Evolutionary conservation across 1,140 invertebrate genomes (phyloP).

Genomic region (Neodiprion lecontei): DNA sequence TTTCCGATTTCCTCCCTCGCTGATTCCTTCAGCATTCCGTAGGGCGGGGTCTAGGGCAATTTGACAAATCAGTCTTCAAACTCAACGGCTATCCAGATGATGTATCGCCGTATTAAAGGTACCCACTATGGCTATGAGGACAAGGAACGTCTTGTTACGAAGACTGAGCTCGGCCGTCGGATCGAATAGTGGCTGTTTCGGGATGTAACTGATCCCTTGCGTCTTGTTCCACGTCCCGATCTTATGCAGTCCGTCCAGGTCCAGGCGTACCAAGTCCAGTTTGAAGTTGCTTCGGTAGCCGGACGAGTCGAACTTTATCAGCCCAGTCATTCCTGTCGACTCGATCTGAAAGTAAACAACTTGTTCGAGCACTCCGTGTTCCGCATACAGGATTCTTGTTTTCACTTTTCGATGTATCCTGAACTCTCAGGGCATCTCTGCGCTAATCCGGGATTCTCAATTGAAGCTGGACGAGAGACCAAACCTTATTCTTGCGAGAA

Average conservation of each 20-base stretch:
- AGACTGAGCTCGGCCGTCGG: conserved; percentile 64
- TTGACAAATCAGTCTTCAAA: not conserved
- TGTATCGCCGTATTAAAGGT: not conserved
- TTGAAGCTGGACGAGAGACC: too few species aligned
- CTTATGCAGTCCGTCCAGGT: conserved; percentile 69
- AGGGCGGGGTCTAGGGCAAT: conserved; percentile 75
- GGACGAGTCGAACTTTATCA: conserved; percentile 83
- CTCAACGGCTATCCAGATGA: conserved; percentile 25
- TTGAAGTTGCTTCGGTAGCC: conserved; percentile 83
- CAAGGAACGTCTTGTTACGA: conserved; percentile 83
- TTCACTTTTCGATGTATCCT: too few species aligned
- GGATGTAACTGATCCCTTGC: conserved; percentile 57
- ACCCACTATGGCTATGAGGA: conserved; percentile 85
- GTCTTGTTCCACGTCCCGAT: conserved; percentile 78
- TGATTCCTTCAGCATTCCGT: conserved; percentile 84
- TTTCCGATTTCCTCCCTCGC: conserved; percentile 76
- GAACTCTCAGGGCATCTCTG: too few species aligned
- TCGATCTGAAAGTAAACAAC: conserved; percentile 61
- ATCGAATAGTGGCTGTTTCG: conserved; percentile 52
- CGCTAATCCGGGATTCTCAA: too few species aligned
- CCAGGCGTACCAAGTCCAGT: conserved; percentile 80
- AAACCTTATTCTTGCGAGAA: too few species aligned
- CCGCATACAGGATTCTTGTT: too few species aligned
- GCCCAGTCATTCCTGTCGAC: conserved; percentile 80
- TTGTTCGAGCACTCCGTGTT: too few species aligned